Evolutionary conservation across 2,888 invertebrate species (phyloP).

Genomic region (Litoditis marina): DNA sequence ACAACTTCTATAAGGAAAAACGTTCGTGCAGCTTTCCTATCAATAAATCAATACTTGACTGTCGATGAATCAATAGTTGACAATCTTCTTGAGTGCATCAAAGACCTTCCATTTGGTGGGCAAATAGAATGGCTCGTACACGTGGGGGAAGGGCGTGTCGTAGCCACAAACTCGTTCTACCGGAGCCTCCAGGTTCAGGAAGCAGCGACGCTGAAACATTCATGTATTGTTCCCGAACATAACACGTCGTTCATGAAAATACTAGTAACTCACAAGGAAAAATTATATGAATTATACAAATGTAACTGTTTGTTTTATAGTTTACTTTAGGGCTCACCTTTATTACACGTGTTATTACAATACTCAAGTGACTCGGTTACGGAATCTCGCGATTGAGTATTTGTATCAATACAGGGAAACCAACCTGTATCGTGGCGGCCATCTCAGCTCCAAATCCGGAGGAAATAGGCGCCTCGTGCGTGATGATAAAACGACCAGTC

Average conservation of each 20-base stretch:
- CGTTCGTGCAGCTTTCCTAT: too few relatives aligned
- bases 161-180: conserved; percentile 84
- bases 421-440: conserved; percentile 85
- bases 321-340: too few relatives aligned
- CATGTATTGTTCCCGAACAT: not conserved
- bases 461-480: conserved; percentile 94
- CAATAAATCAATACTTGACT: not conserved
- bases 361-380: too few relatives aligned
- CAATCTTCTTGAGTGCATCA: conserved; percentile 75
- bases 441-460: conserved; percentile 93
- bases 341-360: too few relatives aligned
- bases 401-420: too few relatives aligned
- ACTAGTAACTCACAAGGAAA: not conserved
- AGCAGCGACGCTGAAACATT: conserved; percentile 78
- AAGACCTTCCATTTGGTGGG: conserved; percentile 89
- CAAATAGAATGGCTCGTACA: conserved; percentile 91
- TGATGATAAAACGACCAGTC: conserved; percentile 83
- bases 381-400: too few relatives aligned
- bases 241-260: not conserved
- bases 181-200: conserved; percentile 89
- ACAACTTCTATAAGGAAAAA: not conserved
- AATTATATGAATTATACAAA: not conserved
- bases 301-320: not conserved
- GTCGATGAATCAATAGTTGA: conserved; percentile 69
- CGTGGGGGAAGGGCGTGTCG: conserved; percentile 95